Conservation (phyloP, 64 coral and sea anemone species). For the Hydrozoanthus tunicans region DNA sequence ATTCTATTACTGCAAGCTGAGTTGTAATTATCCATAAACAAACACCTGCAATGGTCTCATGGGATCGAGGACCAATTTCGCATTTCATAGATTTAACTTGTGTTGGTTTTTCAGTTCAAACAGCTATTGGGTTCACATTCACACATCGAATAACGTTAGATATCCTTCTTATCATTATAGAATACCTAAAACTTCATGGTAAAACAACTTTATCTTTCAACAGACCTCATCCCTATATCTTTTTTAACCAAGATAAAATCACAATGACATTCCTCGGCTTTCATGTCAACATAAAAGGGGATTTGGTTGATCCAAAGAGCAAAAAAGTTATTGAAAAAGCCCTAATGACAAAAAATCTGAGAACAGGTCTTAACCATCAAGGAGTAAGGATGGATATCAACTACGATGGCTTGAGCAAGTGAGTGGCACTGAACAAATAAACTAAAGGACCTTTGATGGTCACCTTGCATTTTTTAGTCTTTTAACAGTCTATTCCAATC, state of each 20-base stretch:
- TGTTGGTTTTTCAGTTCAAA: too few species aligned
- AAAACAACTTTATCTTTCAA: background rate
- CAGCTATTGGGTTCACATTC: too few species aligned
- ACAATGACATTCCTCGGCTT: constrained; percentile 88
- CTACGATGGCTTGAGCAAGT: constrained; percentile 74
- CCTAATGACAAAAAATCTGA: constrained; percentile 73
- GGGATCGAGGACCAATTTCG: too few species aligned
- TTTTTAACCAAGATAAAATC: constrained; percentile 78
- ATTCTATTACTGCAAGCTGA: too few species aligned
- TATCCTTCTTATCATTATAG: background rate
- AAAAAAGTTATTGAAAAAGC: constrained; percentile 41
- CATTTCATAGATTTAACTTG: too few species aligned
- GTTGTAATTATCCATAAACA: too few species aligned
- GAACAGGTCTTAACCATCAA: constrained; percentile 64
- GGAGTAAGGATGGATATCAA: constrained; percentile 60
- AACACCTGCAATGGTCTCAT: too few species aligned
- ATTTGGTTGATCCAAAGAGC: constrained; percentile 66
- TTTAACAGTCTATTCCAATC: too few species aligned
- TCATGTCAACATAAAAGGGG: constrained; percentile 69
- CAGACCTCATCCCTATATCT: constrained; percentile 89
- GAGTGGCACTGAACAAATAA: constrained; percentile 1
- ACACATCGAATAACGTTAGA: too few species aligned
- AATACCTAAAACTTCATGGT: background rate
- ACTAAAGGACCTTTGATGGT: too few species aligned
- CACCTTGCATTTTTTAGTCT: too few species aligned